These are phyloP conservation scores for Euspilapteryx auroguttella DNA, from an alignment of 2,888 invertebrate genomes.

Conservation along the genomic window DNA sequence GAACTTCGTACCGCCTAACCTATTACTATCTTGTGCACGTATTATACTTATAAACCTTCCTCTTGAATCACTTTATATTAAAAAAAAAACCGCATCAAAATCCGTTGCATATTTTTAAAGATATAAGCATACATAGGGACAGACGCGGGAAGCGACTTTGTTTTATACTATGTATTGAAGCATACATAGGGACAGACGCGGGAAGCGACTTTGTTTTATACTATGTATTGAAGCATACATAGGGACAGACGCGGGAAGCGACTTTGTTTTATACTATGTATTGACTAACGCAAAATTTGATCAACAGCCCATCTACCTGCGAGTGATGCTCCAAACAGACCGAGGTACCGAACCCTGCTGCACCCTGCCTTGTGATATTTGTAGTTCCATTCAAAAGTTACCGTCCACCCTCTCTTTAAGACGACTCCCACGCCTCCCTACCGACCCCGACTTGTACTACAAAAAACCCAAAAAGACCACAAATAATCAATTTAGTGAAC, in stretches of 20 bases:
- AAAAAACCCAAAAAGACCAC: slow-evolving; percentile 11
- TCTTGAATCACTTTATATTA: too few relatives aligned
- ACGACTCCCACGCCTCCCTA: slow-evolving; percentile 18
- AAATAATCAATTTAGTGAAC: slow-evolving; percentile 11
- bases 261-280: slow-evolving; percentile 1
- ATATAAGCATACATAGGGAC: too few relatives aligned
- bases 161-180: too few relatives aligned
- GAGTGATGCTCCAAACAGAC: slow-evolving; percentile 68
- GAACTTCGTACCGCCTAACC: too few relatives aligned
- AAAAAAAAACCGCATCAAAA: too few relatives aligned
- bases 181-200: too few relatives aligned
- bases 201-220: too few relatives aligned
- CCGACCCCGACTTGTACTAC: slow-evolving; percentile 26
- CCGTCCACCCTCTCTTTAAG: slow-evolving; percentile 14
- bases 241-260: slow-evolving; percentile 1
- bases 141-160: too few relatives aligned
- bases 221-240: too few relatives aligned
- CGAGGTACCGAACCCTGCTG: slow-evolving; percentile 77
- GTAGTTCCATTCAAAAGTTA: slow-evolving; percentile 14
- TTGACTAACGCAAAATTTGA: slow-evolving; percentile 7
- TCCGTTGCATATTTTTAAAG: too few relatives aligned
- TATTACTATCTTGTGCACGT: too few relatives aligned
- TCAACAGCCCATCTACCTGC: slow-evolving; percentile 77
- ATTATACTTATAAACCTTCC: too few relatives aligned
- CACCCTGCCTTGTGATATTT: slow-evolving; percentile 35